Evolutionary conservation across 2,113 vertebrate species (phyloP).

Genomic region (Origma solitaria): DNA sequence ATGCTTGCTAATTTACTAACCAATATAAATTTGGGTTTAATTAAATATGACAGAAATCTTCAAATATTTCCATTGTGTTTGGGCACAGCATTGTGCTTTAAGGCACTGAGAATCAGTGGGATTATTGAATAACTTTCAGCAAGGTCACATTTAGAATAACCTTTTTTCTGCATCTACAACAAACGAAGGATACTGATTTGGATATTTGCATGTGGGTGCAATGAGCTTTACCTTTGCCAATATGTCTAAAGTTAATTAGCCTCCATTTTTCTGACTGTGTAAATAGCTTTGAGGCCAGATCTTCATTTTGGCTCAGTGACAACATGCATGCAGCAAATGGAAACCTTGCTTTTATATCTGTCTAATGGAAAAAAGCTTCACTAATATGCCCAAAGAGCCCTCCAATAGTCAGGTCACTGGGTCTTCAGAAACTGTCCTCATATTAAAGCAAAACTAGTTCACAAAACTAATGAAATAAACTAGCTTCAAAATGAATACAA

Average conservation of each 20-base stretch:
- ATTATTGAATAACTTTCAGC: not conserved
- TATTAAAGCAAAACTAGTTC: not conserved
- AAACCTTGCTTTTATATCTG: not conserved
- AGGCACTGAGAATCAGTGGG: not conserved
- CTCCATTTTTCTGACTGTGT: not conserved
- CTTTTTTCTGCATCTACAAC: not conserved
- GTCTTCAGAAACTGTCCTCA: not conserved
- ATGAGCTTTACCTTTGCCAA: not conserved
- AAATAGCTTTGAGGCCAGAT: not conserved
- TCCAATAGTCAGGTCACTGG: not conserved
- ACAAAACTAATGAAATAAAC: not conserved
- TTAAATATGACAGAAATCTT: not conserved
- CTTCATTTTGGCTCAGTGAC: not conserved
- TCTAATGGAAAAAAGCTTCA: not conserved
- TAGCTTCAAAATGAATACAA: not conserved
- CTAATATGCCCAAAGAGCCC: not conserved
- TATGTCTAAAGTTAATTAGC: not conserved
- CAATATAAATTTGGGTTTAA: not conserved
- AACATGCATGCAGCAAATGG: not conserved
- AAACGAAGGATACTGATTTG: not conserved
- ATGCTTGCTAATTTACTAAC: not conserved
- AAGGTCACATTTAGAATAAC: not conserved
- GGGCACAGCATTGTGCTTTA: not conserved
- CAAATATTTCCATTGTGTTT: not conserved
- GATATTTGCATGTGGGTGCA: not conserved